Conservation (phyloP, 2,888 invertebrate species). For the Tridacna gigas region DNA sequence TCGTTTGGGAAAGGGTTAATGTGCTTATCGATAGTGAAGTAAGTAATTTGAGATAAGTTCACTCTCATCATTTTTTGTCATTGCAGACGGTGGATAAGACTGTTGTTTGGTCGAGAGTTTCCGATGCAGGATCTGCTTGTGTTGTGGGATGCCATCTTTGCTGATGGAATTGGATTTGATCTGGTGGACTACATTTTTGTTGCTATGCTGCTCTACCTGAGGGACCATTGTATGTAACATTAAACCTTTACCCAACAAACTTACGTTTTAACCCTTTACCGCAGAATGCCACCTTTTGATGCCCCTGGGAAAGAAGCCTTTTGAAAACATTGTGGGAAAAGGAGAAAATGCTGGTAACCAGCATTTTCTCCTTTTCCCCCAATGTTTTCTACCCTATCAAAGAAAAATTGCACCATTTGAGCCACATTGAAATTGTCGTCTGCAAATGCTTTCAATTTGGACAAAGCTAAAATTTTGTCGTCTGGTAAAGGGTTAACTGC, state of each 20-base stretch:
- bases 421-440: background rate
- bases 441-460: background rate
- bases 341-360: background rate
- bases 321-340: background rate
- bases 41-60: no score
- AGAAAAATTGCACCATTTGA: background rate
- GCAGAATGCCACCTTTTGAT: no score
- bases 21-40: background rate
- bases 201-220: slow-evolving; percentile 91
- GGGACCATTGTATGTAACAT: slow-evolving; percentile 88
- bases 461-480: background rate
- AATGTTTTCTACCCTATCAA: background rate
- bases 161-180: slow-evolving; percentile 87
- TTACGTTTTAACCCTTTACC: background rate
- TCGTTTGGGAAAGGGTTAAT: background rate
- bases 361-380: background rate
- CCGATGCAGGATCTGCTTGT: slow-evolving; percentile 91
- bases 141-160: slow-evolving; percentile 94
- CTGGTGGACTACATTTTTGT: slow-evolving; percentile 90
- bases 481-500: no score
- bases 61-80: background rate
- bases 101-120: slow-evolving; percentile 94
- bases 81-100: slow-evolving; percentile 92
- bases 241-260: background rate
- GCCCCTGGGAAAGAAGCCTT: background rate